These are phyloP conservation scores for Zophobas atratus DNA, from an alignment of 1,140 invertebrate genomes.

Conservation along the genomic window DNA sequence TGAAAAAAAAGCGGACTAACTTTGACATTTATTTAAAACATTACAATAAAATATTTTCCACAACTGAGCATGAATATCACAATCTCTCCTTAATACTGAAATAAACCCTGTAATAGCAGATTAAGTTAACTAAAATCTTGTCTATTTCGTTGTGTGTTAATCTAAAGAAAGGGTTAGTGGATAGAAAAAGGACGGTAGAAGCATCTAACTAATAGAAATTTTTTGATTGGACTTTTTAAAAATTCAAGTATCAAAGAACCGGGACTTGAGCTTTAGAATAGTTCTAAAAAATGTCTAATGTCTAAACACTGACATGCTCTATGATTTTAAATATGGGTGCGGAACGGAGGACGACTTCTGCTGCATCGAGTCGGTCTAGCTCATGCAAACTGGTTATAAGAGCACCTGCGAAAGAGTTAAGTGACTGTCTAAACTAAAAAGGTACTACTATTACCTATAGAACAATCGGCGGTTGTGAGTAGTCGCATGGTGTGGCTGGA, in stretches of 20 bases:
- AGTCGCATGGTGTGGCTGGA: slow-evolving; percentile 66
- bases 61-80: slow-evolving; percentile 46
- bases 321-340: slow-evolving; percentile 61
- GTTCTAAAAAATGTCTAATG: slow-evolving; percentile 5
- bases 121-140: slow-evolving; percentile 7
- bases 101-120: slow-evolving; percentile 43
- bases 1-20: background rate
- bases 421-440: slow-evolving; percentile 19
- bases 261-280: slow-evolving; percentile 2
- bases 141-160: slow-evolving; percentile 15
- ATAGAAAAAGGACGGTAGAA: slow-evolving; percentile 40
- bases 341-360: slow-evolving; percentile 62
- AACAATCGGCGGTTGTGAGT: slow-evolving; percentile 64
- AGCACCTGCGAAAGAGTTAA: slow-evolving; percentile 58
- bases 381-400: slow-evolving; percentile 65
- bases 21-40: slow-evolving; percentile 38
- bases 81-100: slow-evolving; percentile 48
- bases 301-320: slow-evolving; percentile 53
- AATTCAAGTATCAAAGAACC: slow-evolving; percentile 15
- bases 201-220: slow-evolving; percentile 32
- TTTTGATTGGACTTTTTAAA: slow-evolving; percentile 24
- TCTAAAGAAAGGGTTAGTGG: background rate
- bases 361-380: slow-evolving; percentile 63
- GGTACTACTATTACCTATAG: slow-evolving; percentile 62
- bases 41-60: slow-evolving; percentile 47